Conservation (phyloP, 2,797 vertebrate species). For the Sebastes diaconus region DNA sequence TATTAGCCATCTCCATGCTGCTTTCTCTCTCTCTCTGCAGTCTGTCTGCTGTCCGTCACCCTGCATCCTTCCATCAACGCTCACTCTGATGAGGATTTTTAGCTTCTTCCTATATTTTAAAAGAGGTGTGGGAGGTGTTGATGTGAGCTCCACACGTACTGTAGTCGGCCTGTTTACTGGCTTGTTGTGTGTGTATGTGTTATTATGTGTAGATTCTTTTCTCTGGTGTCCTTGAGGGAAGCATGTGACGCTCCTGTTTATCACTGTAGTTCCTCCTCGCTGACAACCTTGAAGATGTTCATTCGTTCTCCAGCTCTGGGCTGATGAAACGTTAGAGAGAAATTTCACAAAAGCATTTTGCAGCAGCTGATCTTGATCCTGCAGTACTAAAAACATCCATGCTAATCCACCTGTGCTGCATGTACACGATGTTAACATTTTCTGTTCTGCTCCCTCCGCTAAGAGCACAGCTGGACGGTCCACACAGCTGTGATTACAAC, state of each 20-base stretch:
- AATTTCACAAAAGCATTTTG: not conserved
- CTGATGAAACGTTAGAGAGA: not conserved
- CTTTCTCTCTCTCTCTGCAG: slow-evolving; percentile 26
- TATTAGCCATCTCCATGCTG: slow-evolving; percentile 35
- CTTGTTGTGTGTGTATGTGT: not conserved
- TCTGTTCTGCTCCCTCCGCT: not conserved
- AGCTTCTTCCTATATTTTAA: slow-evolving; percentile 14
- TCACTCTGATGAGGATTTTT: slow-evolving; percentile 17
- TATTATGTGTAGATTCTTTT: slow-evolving; percentile 1
- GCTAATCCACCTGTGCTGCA: not conserved
- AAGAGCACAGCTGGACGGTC: not conserved
- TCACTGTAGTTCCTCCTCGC: not conserved
- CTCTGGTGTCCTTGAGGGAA: slow-evolving; percentile 23
- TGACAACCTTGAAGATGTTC: slow-evolving; percentile 19
- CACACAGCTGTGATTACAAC: slow-evolving; percentile 2
- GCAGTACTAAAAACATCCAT: not conserved
- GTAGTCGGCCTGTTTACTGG: slow-evolving; percentile 8
- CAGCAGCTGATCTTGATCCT: not conserved
- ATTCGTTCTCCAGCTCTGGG: not conserved
- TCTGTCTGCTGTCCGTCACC: slow-evolving; percentile 58
- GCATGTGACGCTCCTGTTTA: not conserved
- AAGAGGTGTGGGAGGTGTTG: slow-evolving; percentile 43
- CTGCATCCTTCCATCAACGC: slow-evolving; percentile 42
- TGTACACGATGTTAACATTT: not conserved
- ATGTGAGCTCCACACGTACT: slow-evolving; percentile 10